Conservation (phyloP, 2,797 vertebrate species). For the Champsocephalus esox region DNA sequence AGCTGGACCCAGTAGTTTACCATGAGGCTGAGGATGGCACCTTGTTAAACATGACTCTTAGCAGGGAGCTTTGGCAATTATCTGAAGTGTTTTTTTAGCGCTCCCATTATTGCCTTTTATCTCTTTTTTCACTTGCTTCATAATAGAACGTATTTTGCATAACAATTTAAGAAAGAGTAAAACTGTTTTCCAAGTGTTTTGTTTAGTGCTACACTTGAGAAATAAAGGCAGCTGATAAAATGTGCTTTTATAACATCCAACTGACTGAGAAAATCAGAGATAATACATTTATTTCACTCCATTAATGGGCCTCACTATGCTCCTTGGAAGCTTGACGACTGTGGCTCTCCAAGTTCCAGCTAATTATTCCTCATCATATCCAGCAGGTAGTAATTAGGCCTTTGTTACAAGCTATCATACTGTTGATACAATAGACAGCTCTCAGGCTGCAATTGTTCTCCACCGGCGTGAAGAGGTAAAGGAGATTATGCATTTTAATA, state of each 20-base stretch:
- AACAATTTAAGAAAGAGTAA: slow-evolving; percentile 10
- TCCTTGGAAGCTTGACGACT: slow-evolving; percentile 68
- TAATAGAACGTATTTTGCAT: neutral
- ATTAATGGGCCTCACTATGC: slow-evolving; percentile 57
- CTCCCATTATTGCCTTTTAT: neutral
- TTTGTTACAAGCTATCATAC: slow-evolving; percentile 81
- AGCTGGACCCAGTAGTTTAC: slow-evolving; percentile 28
- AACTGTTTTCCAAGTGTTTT: slow-evolving; percentile 19
- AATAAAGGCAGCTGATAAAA: slow-evolving; percentile 29
- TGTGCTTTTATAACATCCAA: slow-evolving; percentile 50
- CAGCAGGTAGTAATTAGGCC: slow-evolving; percentile 86
- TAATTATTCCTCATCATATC: slow-evolving; percentile 85
- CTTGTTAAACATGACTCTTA: slow-evolving; percentile 43
- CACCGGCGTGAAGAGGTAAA: slow-evolving; percentile 61
- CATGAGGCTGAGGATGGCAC: slow-evolving; percentile 24
- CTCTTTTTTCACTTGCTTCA: neutral
- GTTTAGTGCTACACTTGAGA: slow-evolving; percentile 22
- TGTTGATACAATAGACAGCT: slow-evolving; percentile 83
- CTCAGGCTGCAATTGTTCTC: slow-evolving; percentile 80
- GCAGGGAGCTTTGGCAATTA: neutral
- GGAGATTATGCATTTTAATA: slow-evolving; percentile 80
- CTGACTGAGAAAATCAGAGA: slow-evolving; percentile 43
- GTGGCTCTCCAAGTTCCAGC: slow-evolving; percentile 69
- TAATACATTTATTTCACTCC: slow-evolving; percentile 55
- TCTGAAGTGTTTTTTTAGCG: slow-evolving; percentile 9